A percentile compares a stretch with the other conserved stretches of the same genome.
Evolutionary conservation across 2,797 vertebrate species (phyloP).

Genomic region (Odontamblyopus rebecca): DNA sequence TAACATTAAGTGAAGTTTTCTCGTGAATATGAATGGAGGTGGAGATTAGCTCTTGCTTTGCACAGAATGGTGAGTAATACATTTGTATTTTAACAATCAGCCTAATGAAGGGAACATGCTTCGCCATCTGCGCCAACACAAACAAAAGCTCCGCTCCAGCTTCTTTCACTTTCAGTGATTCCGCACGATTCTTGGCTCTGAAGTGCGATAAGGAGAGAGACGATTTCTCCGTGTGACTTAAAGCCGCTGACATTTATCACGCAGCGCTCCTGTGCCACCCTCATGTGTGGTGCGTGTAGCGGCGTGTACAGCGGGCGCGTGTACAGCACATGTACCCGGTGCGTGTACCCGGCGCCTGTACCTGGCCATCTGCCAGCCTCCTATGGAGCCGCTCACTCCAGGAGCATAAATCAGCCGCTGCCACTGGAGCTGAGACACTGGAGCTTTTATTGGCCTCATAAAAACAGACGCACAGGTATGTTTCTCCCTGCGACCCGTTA

Average conservation of each 20-base stretch:
- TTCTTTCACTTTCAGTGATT: conserved; percentile 26
- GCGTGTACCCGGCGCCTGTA: conserved; percentile 21
- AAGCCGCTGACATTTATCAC: conserved; percentile 61
- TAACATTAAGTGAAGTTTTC: conserved; percentile 8
- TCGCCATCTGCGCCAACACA: conserved; percentile 17
- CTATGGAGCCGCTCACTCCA: conserved; percentile 67
- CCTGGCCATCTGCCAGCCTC: conserved; percentile 75
- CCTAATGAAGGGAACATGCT: conserved; percentile 5
- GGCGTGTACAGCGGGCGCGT: neutral
- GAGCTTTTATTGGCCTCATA: conserved; percentile 77
- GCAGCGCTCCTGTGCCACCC: conserved; percentile 38
- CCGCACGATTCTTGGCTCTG: conserved; percentile 40
- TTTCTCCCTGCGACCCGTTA: conserved; percentile 72
- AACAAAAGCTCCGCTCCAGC: conserved; percentile 24
- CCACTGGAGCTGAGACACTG: conserved; percentile 73
- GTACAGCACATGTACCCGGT: too few relatives aligned
- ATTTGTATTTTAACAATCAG: conserved; percentile 34
- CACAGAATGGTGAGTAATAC: conserved; percentile 9
- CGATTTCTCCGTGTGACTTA: conserved; percentile 52
- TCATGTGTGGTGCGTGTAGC: conserved; percentile 22
- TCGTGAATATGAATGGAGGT: conserved; percentile 2
- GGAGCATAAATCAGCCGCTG: conserved; percentile 78
- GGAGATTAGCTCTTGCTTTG: conserved; percentile 9
- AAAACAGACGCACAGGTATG: conserved; percentile 78
- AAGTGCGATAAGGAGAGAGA: conserved; percentile 36